Conservation (phyloP, 2,888 invertebrate genomes). For the Cremastinae sp. region DNA sequence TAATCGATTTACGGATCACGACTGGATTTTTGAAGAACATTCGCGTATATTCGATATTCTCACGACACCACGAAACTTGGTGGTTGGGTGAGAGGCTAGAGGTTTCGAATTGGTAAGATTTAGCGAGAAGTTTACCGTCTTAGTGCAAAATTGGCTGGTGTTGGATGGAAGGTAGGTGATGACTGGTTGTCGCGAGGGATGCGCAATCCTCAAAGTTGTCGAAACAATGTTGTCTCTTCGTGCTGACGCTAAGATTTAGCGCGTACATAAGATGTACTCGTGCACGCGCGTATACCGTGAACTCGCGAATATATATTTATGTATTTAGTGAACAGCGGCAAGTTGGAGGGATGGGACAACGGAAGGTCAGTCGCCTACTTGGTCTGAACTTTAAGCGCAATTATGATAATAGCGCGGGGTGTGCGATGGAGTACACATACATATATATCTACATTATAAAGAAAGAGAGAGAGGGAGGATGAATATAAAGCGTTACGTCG, state of each 20-base stretch:
- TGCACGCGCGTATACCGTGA: not conserved
- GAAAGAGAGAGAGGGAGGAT: constrained; percentile 1
- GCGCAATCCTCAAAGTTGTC: constrained; percentile 44
- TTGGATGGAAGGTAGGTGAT: constrained; percentile 7
- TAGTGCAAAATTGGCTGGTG: constrained; percentile 26
- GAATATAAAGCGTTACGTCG: constrained; percentile 63
- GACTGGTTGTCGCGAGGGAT: constrained; percentile 33
- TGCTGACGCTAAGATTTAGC: constrained; percentile 44
- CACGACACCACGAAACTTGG: too few relatives aligned
- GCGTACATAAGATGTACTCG: constrained; percentile 4
- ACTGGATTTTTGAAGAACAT: too few relatives aligned
- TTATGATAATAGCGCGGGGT: constrained; percentile 77
- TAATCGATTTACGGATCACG: too few relatives aligned
- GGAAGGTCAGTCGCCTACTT: constrained; percentile 58
- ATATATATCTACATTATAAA: too few relatives aligned
- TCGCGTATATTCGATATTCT: too few relatives aligned
- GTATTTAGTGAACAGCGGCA: not conserved
- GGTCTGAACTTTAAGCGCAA: constrained; percentile 69
- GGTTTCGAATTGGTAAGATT: constrained; percentile 23
- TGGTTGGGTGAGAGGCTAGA: too few relatives aligned
- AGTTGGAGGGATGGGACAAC: constrained; percentile 30
- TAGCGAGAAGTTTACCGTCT: constrained; percentile 27
- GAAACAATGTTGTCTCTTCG: constrained; percentile 45
- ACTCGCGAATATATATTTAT: constrained; percentile 16
- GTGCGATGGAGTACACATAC: not conserved